A percentile compares a stretch with the other conserved stretches of the same genome.
phyloP scores from a whole-genome alignment of 2,888 invertebrate species.

The Notocelia uddmanniana region DNA sequence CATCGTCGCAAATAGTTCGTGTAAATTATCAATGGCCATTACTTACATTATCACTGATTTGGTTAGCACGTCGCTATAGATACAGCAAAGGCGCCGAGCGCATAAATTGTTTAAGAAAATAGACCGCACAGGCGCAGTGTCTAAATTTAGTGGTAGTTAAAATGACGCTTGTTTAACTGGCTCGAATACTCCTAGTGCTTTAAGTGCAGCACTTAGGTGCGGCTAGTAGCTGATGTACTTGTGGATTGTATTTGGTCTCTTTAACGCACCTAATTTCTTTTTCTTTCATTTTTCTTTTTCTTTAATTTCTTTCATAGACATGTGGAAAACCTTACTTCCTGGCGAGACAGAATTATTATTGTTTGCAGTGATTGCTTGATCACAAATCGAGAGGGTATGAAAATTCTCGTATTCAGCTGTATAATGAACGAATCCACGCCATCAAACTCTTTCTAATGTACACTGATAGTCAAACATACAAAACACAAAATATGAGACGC shows the following conservation, averaged over 20 bases:
- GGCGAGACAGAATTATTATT: neutral
- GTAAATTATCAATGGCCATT: constrained; percentile 70
- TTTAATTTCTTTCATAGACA: too few species aligned
- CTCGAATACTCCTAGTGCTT: constrained; percentile 30
- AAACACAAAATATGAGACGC: too few species aligned
- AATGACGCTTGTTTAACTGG: constrained; percentile 43
- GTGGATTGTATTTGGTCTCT: neutral
- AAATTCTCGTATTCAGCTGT: neutral
- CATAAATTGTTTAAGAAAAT: constrained; percentile 78
- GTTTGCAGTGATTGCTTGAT: neutral
- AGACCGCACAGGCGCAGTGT: constrained; percentile 69
- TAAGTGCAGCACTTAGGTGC: constrained; percentile 27
- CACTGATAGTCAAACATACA: too few species aligned
- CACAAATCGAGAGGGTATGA: neutral
- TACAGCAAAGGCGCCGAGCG: constrained; percentile 71
- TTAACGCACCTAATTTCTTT: neutral
- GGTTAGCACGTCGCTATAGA: constrained; percentile 64
- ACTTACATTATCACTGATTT: constrained; percentile 75
- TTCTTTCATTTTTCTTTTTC: too few species aligned
- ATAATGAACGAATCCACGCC: neutral
- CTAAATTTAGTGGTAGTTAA: constrained; percentile 52
- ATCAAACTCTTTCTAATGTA: neutral
- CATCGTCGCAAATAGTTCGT: constrained; percentile 73
- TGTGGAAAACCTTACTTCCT: neutral
- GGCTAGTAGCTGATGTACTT: neutral